Conservation (phyloP, 1,140 invertebrate genomes). For the Xylocopa sonorina region DNA sequence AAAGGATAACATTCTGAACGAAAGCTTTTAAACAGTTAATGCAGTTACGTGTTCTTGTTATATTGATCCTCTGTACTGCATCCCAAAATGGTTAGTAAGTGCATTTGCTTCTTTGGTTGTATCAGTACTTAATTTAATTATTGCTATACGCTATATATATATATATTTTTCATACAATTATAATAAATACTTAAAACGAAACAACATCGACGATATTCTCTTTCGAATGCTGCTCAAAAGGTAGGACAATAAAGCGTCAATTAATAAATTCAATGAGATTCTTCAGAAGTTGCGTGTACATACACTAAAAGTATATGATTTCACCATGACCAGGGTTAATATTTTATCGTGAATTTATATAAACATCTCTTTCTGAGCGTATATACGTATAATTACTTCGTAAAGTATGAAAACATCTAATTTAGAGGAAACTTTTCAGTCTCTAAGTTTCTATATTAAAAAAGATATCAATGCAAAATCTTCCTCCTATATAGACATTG, state of each 20-base stretch:
- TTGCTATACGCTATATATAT: slow-evolving; percentile 62
- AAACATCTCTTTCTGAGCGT: slow-evolving; percentile 3
- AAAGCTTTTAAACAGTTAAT: slow-evolving; percentile 51
- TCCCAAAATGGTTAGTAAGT: slow-evolving; percentile 48
- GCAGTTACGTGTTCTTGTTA: slow-evolving; percentile 40
- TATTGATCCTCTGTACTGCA: slow-evolving; percentile 38
- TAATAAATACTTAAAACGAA: slow-evolving; percentile 65
- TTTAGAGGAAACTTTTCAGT: slow-evolving; percentile 50
- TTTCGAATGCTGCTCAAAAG: slow-evolving; percentile 42
- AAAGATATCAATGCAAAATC: slow-evolving; percentile 17
- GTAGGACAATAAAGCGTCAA: slow-evolving; percentile 33
- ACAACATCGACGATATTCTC: slow-evolving; percentile 46
- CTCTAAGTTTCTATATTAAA: slow-evolving; percentile 41
- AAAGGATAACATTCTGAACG: slow-evolving; percentile 13
- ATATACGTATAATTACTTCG: slow-evolving; percentile 40
- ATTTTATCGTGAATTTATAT: slow-evolving; percentile 42
- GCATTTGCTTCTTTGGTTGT: slow-evolving; percentile 72
- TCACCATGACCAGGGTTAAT: slow-evolving; percentile 50
- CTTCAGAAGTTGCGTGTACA: slow-evolving; percentile 9
- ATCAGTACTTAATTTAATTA: slow-evolving; percentile 71
- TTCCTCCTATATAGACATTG: slow-evolving; percentile 42
- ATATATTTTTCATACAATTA: slow-evolving; percentile 53
- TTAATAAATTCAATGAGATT: slow-evolving; percentile 42
- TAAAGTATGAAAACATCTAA: slow-evolving; percentile 45
- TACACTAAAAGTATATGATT: slow-evolving; percentile 50